phyloP scores from a whole-genome alignment of 2,797 vertebrate species.

The Darevskia nairensis region DNA sequence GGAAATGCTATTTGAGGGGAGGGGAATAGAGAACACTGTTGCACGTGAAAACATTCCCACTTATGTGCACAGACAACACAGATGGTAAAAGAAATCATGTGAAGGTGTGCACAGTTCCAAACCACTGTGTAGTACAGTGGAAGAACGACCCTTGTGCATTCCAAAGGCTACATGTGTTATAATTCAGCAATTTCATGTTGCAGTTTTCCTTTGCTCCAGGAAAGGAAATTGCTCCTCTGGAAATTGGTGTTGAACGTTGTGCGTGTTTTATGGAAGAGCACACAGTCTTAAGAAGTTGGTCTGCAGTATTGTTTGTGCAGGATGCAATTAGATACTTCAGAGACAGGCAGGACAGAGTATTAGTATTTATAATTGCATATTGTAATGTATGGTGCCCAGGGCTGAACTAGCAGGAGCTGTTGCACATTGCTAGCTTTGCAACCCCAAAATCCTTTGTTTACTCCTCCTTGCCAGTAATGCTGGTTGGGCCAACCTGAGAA shows the following conservation, averaged over 20 bases:
- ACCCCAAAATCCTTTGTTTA: too few species aligned
- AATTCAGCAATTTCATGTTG: not conserved
- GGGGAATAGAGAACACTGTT: too few species aligned
- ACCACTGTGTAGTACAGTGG: too few species aligned
- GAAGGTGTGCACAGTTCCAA: too few species aligned
- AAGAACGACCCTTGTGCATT: too few species aligned
- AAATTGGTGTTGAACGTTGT: not conserved
- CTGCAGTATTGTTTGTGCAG: not conserved
- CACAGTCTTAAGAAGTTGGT: not conserved
- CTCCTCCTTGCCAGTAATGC: not conserved
- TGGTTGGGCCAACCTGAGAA: too few species aligned
- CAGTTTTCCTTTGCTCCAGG: not conserved
- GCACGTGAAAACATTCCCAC: too few species aligned
- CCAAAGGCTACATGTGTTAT: not conserved
- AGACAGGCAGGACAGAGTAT: not conserved
- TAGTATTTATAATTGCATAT: not conserved
- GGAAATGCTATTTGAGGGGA: too few species aligned
- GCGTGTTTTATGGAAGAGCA: not conserved
- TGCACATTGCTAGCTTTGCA: not conserved
- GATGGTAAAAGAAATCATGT: too few species aligned
- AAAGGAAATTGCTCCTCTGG: not conserved
- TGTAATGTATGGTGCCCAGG: not conserved
- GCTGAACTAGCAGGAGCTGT: not conserved
- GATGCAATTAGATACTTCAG: not conserved
- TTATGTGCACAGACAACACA: too few species aligned